These are phyloP conservation scores for Trichopoda pennipes DNA, from an alignment of 2,888 invertebrate species.

Conservation along the genomic window DNA sequence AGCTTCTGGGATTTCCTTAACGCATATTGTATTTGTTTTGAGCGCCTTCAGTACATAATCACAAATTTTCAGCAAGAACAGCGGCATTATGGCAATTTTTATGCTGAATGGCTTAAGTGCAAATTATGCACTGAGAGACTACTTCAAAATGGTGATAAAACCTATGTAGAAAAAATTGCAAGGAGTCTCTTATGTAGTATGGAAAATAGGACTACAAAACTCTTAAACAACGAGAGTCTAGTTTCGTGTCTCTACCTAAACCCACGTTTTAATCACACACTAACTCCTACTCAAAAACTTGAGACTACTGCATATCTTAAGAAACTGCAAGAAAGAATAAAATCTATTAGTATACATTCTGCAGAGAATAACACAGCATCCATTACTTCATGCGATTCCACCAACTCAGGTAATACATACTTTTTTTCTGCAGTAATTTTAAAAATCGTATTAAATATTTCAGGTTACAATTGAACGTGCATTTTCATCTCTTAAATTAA, in stretches of 20 bases:
- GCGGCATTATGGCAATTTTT: no score
- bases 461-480: no score
- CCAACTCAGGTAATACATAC: no score
- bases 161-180: background rate
- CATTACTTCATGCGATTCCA: constrained; percentile 5
- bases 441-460: no score
- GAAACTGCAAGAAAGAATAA: constrained; percentile 29
- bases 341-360: background rate
- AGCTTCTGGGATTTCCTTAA: constrained; percentile 13
- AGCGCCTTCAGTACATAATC: constrained; percentile 32
- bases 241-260: constrained; percentile 32
- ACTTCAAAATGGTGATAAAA: background rate
- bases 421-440: no score
- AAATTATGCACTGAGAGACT: constrained; percentile 52
- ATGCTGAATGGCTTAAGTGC: constrained; percentile 50
- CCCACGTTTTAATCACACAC: constrained; percentile 43
- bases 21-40: constrained; percentile 42
- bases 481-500: no score
- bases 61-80: no score
- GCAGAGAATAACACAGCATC: background rate
- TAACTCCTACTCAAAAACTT: constrained; percentile 21
- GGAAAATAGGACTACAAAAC: no score
- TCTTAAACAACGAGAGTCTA: no score
- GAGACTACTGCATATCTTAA: constrained; percentile 24
- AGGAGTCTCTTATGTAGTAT: background rate